These are phyloP conservation scores for Chiroxiphia lanceolata DNA, from an alignment of 2,797 vertebrate genomes.

Conservation along the genomic window DNA sequence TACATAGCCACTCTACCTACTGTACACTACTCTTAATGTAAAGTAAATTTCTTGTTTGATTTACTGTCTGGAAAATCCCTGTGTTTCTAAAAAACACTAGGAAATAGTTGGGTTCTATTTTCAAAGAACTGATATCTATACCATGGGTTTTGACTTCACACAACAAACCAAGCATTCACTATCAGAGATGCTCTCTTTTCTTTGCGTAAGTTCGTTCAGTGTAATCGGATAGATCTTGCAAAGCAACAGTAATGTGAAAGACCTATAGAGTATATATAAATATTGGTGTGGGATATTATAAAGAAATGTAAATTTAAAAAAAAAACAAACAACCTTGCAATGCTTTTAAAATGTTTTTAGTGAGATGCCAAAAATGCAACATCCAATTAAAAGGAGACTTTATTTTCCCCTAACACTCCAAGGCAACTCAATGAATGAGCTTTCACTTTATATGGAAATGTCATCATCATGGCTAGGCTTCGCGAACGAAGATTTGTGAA, in stretches of 20 bases:
- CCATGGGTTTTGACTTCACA: background rate
- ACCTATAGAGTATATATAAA: background rate
- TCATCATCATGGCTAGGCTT: no score
- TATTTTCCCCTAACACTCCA: background rate
- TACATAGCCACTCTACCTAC: background rate
- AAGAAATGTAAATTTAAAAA: background rate
- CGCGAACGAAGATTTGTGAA: no score
- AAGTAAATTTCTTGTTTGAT: background rate
- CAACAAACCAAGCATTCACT: background rate
- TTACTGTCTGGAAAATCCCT: background rate
- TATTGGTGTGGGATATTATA: background rate
- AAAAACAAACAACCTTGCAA: background rate
- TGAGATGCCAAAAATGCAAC: constrained; percentile 6
- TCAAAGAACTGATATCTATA: background rate
- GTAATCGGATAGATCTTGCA: background rate
- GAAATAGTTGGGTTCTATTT: background rate
- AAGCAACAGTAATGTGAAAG: constrained; percentile 29
- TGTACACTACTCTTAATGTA: background rate
- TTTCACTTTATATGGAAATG: constrained; percentile 25
- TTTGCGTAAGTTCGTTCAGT: background rate
- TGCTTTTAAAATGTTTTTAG: background rate
- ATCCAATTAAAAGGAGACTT: constrained; percentile 10
- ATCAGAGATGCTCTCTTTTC: background rate
- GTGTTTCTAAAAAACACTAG: background rate
- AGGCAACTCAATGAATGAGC: background rate